These are phyloP conservation scores for Ivindomyrus marchei DNA, from an alignment of 2,113 vertebrate genomes.

Conservation along the genomic window DNA sequence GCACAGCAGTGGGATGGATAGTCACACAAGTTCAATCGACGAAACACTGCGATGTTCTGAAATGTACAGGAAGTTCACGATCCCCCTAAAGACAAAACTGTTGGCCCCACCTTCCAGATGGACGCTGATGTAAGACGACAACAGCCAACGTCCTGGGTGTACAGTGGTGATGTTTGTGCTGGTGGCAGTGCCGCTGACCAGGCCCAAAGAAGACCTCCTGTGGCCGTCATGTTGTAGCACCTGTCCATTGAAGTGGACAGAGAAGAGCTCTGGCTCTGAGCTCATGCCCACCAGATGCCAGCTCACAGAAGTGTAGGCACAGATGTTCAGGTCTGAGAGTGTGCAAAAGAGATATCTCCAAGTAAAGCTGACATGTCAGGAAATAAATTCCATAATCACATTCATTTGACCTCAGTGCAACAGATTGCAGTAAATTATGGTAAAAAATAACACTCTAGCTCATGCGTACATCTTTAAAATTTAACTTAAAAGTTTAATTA, in stretches of 20 bases:
- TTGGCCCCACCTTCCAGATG: conserved; percentile 74
- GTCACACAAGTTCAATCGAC: neutral
- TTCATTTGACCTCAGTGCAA: neutral
- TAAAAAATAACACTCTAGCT: neutral
- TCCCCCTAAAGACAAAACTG: neutral
- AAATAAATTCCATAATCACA: neutral
- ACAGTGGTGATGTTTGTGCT: conserved; percentile 72
- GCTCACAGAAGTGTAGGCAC: conserved; percentile 67
- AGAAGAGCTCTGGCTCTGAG: conserved; percentile 82
- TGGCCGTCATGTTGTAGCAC: conserved; percentile 68
- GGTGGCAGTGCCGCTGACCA: conserved; percentile 71
- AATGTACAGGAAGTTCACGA: neutral
- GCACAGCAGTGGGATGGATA: neutral
- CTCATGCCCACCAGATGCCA: conserved; percentile 90
- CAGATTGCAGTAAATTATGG: neutral
- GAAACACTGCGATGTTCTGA: neutral
- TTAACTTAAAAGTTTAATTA: neutral
- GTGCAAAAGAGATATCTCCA: neutral
- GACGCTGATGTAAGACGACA: conserved; percentile 74
- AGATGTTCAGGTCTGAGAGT: conserved; percentile 68
- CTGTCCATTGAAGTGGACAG: conserved; percentile 86
- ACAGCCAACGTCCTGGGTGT: conserved; percentile 72
- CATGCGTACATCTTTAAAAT: neutral
- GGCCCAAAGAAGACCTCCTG: conserved; percentile 71
- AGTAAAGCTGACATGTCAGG: neutral